These are phyloP conservation scores for Pachymerium ferrugineum DNA, from an alignment of 2,888 invertebrate species.

Conservation along the genomic window DNA sequence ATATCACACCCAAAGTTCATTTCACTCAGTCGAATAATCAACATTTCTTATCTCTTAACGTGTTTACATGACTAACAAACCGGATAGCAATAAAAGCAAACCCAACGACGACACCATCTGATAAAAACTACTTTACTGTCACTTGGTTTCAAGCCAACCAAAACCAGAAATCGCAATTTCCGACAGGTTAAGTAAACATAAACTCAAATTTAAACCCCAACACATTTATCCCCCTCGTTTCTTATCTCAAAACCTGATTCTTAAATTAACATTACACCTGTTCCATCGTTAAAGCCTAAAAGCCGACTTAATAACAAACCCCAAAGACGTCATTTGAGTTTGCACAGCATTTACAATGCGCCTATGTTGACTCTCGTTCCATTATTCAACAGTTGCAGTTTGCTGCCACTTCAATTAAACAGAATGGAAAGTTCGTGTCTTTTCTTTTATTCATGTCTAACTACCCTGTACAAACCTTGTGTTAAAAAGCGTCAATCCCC, in stretches of 20 bases:
- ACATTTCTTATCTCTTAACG: neutral
- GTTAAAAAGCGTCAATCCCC: neutral
- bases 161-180: neutral
- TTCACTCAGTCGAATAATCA: neutral
- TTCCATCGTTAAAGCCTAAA: neutral
- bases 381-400: neutral
- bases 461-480: neutral
- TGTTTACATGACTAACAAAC: constrained; percentile 13
- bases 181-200: neutral
- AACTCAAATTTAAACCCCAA: neutral
- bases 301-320: neutral
- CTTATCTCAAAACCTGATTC: neutral
- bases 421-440: neutral
- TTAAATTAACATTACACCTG: neutral
- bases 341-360: neutral
- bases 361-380: neutral
- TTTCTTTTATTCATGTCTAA: neutral
- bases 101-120: neutral
- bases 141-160: neutral
- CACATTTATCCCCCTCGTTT: neutral
- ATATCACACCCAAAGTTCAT: too few species aligned
- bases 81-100: neutral
- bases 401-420: neutral
- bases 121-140: neutral
- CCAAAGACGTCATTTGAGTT: neutral